Evolutionary conservation across 1,140 invertebrate species (phyloP).

Genomic region (Ylistrum balloti): DNA sequence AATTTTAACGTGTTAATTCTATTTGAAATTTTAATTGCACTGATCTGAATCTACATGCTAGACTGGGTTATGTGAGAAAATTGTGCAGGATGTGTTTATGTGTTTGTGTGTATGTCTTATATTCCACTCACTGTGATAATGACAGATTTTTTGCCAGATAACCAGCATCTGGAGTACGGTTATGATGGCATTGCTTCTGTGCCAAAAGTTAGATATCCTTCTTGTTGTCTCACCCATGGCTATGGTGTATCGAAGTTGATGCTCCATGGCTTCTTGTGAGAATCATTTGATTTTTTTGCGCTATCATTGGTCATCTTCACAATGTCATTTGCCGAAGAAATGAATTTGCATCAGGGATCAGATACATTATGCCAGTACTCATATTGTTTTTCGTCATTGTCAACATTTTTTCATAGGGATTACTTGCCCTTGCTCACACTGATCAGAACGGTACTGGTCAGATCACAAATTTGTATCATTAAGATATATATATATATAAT

Average conservation of each 20-base stretch:
- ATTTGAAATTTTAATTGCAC: too few relatives aligned
- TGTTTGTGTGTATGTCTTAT: neutral
- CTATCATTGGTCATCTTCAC: neutral
- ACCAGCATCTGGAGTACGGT: constrained; percentile 11
- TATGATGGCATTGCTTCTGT: constrained; percentile 16
- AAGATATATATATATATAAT: constrained; percentile 13
- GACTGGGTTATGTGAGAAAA: neutral
- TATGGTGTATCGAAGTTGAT: neutral
- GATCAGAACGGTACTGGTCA: neutral
- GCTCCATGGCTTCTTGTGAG: neutral
- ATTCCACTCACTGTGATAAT: neutral
- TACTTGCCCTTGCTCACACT: neutral
- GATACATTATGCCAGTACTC: neutral
- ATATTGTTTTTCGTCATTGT: neutral
- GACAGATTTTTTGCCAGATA: constrained; percentile 29
- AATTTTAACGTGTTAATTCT: too few relatives aligned
- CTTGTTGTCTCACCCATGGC: neutral
- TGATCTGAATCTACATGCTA: neutral
- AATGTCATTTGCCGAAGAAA: neutral
- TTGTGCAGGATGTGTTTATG: neutral
- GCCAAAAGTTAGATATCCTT: constrained; percentile 1
- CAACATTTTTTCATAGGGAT: neutral
- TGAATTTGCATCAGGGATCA: neutral
- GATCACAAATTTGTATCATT: neutral
- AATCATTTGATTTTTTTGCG: neutral